Evolutionary conservation across 2,797 vertebrate species (phyloP).

Genomic region (Mergus octosetaceus): DNA sequence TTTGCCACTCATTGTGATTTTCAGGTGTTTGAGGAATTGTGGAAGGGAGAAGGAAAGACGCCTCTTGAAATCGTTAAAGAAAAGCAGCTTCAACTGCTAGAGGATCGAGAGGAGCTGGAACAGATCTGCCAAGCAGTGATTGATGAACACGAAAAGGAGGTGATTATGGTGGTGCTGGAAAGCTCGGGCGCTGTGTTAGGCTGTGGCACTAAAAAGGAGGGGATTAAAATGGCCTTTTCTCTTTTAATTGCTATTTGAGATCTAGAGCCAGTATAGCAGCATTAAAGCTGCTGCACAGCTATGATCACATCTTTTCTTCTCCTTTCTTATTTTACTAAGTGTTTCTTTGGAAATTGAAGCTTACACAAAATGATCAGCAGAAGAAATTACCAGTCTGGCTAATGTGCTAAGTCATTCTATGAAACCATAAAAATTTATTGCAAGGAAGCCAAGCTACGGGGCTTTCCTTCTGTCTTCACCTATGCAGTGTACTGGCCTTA

Average conservation of each 20-base stretch:
- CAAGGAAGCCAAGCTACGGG: background rate
- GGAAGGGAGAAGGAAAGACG: slow-evolving; percentile 83
- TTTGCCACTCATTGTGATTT: background rate
- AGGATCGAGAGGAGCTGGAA: slow-evolving; percentile 81
- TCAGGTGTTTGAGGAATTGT: slow-evolving; percentile 92
- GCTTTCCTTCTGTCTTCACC: background rate
- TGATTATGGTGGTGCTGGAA: slow-evolving; percentile 67
- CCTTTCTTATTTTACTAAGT: slow-evolving; percentile 32
- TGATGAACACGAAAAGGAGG: slow-evolving; percentile 86
- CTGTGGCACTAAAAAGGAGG: slow-evolving; percentile 6
- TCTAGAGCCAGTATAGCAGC: background rate
- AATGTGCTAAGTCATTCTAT: slow-evolving; percentile 27
- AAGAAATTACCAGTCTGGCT: slow-evolving; percentile 43
- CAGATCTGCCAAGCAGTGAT: slow-evolving; percentile 87
- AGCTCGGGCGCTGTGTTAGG: background rate
- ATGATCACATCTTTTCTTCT: slow-evolving; percentile 2
- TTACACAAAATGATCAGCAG: slow-evolving; percentile 26
- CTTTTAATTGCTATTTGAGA: slow-evolving; percentile 6
- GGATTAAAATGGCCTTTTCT: background rate
- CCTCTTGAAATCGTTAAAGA: slow-evolving; percentile 86
- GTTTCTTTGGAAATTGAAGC: background rate
- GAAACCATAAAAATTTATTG: slow-evolving; percentile 7
- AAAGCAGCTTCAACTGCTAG: slow-evolving; percentile 85
- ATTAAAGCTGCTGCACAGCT: background rate
- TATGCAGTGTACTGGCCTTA: background rate